These are phyloP conservation scores for Sabellastarte sp. DNA, from an alignment of 2,888 invertebrate species.

Conservation along the genomic window DNA sequence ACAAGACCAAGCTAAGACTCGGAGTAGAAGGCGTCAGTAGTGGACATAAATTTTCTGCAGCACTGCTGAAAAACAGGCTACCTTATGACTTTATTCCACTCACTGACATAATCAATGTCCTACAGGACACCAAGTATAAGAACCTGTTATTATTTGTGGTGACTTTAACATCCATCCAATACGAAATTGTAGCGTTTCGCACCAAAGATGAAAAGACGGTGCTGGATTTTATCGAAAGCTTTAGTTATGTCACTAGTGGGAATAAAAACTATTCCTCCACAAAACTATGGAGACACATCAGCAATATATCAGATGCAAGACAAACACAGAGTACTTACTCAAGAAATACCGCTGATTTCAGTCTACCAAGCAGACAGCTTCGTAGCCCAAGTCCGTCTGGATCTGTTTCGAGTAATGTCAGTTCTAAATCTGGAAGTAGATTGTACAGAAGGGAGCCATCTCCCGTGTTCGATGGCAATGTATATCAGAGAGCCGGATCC, in stretches of 20 bases:
- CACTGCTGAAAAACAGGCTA: background rate
- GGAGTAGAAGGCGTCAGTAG: background rate
- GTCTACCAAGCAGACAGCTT: too few relatives aligned
- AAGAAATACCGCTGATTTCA: too few relatives aligned
- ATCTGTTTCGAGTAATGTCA: too few relatives aligned
- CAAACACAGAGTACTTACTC: too few relatives aligned
- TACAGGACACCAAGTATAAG: background rate
- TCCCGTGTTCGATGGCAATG: background rate
- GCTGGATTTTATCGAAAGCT: too few relatives aligned
- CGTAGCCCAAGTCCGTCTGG: too few relatives aligned
- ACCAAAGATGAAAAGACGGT: background rate
- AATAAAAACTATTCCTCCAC: too few relatives aligned
- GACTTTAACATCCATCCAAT: background rate
- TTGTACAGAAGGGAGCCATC: background rate
- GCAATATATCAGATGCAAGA: too few relatives aligned
- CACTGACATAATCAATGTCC: background rate
- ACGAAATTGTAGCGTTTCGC: background rate
- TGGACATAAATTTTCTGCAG: background rate
- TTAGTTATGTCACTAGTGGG: too few relatives aligned
- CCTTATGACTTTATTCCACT: background rate
- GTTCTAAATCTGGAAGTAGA: background rate
- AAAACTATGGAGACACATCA: too few relatives aligned
- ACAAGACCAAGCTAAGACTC: background rate
- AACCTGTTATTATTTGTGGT: background rate
- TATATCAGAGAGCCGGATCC: background rate